These are phyloP conservation scores for Thelaira solivaga DNA, from an alignment of 2,888 invertebrate species.

Conservation along the genomic window DNA sequence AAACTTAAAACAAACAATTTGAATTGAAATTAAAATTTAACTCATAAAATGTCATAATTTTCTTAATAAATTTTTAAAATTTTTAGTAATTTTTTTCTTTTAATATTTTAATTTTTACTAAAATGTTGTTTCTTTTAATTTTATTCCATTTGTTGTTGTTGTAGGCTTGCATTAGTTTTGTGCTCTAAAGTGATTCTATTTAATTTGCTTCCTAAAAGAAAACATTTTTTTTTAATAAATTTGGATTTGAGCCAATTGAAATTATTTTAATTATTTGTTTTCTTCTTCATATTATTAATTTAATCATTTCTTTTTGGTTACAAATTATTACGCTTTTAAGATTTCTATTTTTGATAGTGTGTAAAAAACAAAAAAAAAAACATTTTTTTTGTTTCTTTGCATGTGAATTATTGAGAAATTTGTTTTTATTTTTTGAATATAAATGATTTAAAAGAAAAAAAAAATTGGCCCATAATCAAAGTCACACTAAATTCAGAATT, in stretches of 20 bases:
- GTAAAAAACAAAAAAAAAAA: neutral
- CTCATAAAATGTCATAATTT: constrained; percentile 42
- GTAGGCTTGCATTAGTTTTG: neutral
- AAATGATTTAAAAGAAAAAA: too few species aligned
- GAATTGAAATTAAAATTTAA: neutral
- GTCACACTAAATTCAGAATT: too few species aligned
- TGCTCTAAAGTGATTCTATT: constrained; percentile 23
- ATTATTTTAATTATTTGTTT: constrained; percentile 41
- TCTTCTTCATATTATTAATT: constrained; percentile 9
- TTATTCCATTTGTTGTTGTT: neutral
- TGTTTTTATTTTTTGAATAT: too few species aligned
- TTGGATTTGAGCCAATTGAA: constrained; percentile 41
- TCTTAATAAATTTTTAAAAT: neutral
- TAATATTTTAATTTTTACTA: neutral
- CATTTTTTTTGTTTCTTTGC: neutral
- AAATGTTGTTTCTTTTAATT: neutral
- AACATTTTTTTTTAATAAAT: neutral
- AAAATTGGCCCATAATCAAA: too few species aligned
- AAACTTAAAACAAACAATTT: constrained; percentile 10
- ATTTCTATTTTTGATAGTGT: constrained; percentile 25
- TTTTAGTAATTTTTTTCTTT: neutral
- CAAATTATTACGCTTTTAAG: constrained; percentile 33
- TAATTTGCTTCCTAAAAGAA: constrained; percentile 20
- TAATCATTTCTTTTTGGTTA: constrained; percentile 9
- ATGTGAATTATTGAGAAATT: constrained; percentile 33